Base-by-base conservation (phyloP, 1,140 invertebrate genomes). In the Ephestia elutella region DNA sequence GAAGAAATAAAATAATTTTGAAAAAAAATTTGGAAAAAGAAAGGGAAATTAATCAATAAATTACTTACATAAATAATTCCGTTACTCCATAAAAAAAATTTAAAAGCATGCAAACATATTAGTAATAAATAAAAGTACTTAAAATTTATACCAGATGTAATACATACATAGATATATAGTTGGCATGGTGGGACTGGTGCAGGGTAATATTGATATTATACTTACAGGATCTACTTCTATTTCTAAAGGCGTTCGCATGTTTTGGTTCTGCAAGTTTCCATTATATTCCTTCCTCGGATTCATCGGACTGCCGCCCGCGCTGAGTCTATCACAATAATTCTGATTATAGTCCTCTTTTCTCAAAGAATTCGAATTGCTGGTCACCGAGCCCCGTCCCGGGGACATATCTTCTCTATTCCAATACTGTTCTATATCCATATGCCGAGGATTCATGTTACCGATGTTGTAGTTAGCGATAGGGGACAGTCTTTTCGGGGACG, bases 171-270 rank as follows among this genome's bases (percentile, higher is more conserved):
- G 19, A 25, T 53, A 53, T 17, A 53, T 53, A 53, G 19, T 20
- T 53, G 50, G 5, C 50, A 44, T 44, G 38, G 38, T 15, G 19
- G 50, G 50, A 53, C 50, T 53, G 50, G 50, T 53, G 21, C 50
- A n/a, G 20, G 1, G 50, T 21, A 21, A 18, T 25, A 38, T 50
- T 9, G 48, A 60, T 17, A n/a, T 63, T 20, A 62, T 70, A 91
- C 92, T 89, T 90, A 94, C 93, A 66, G 91, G 90, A 83, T 94
- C 92, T 56, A 93, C 91, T 59, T 93, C 89, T 50, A 94, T 88
- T 56, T 91, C 89, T 58, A 93, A 87, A 11, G 92, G 92, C 50
- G 76, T 87, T 58, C 82, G 80, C 70, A 86, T 79, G 5, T 75
- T 53, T 61, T 86, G 59, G 54, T 70, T 66, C 57, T 74, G 73